Conservation (phyloP, 1,140 invertebrate genomes). For the Heliconius hermathena region DNA sequence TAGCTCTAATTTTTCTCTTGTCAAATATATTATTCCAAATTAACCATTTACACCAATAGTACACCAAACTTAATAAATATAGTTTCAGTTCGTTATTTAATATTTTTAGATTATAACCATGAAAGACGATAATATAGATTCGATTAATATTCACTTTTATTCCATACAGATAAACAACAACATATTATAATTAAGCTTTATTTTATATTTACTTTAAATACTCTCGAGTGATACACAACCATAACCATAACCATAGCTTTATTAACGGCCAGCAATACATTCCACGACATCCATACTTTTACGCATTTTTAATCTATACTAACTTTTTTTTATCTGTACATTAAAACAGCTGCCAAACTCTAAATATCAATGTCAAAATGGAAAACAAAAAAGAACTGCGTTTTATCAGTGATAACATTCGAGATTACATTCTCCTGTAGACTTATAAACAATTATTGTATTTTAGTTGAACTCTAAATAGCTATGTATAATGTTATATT, state of each 20-base stretch:
- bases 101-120: no score
- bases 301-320: background rate
- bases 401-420: conserved; percentile 4
- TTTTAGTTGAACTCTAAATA: conserved; percentile 32
- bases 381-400: conserved; percentile 16
- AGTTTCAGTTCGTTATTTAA: no score
- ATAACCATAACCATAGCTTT: background rate
- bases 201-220: no score
- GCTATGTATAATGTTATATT: conserved; percentile 33
- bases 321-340: background rate
- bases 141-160: no score
- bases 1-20: no score
- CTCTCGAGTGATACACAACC: no score
- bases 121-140: no score
- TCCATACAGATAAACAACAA: no score
- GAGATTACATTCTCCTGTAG: conserved; percentile 1
- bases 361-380: conserved; percentile 10
- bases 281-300: background rate
- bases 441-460: conserved; percentile 41
- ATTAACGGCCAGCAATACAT: background rate
- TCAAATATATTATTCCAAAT: no score
- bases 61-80: no score
- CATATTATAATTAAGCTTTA: no score
- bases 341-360: background rate
- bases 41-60: no score